A percentile compares a stretch with the other conserved stretches of the same genome.
Evolutionary conservation across 2,888 invertebrate species (phyloP).

Genomic region (Cosmorhoe ocellata): DNA sequence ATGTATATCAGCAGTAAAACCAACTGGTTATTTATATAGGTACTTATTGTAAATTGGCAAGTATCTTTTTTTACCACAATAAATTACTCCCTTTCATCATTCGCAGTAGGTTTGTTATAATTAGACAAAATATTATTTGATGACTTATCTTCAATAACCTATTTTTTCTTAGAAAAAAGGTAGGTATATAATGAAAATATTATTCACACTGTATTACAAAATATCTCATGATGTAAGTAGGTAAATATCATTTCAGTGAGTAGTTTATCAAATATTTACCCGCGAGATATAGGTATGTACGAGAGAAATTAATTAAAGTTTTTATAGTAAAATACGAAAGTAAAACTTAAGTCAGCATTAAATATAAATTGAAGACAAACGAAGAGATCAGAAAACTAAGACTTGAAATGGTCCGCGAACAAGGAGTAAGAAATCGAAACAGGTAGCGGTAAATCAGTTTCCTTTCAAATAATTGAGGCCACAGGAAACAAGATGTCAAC

Average conservation of each 20-base stretch:
- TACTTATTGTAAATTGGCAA: too few relatives aligned
- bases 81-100: too few relatives aligned
- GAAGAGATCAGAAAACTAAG: not conserved
- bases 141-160: too few relatives aligned
- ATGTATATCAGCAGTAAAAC: too few relatives aligned
- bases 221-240: slow-evolving; percentile 11
- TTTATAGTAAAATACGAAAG: slow-evolving; percentile 6
- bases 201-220: slow-evolving; percentile 14
- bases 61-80: too few relatives aligned
- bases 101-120: too few relatives aligned
- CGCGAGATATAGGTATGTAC: slow-evolving; percentile 3
- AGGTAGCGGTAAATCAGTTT: not conserved
- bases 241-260: slow-evolving; percentile 17
- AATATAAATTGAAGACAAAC: not conserved
- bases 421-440: not conserved
- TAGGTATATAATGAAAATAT: slow-evolving; percentile 7
- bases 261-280: slow-evolving; percentile 14
- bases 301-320: slow-evolving; percentile 6
- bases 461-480: slow-evolving; percentile 34
- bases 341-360: too few relatives aligned
- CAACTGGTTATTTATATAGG: too few relatives aligned
- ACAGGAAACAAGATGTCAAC: slow-evolving; percentile 72
- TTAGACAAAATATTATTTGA: too few relatives aligned
- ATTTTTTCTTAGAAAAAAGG: not conserved
- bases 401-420: not conserved